Evolutionary conservation across 1,140 invertebrate species (phyloP).

Genomic region (Bombus sylvicola): DNA sequence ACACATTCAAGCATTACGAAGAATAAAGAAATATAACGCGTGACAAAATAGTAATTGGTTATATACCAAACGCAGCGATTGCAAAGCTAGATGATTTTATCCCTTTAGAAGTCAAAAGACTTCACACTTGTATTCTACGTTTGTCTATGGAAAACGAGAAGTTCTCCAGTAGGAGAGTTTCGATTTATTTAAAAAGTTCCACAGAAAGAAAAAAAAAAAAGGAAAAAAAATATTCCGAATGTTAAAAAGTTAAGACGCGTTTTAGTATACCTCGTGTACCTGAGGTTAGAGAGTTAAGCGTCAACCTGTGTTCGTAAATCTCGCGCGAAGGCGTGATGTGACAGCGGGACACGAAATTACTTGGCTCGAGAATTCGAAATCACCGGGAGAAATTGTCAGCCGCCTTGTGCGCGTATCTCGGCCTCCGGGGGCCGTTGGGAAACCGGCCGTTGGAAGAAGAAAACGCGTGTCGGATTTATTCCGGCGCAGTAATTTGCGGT

Average conservation of each 20-base stretch:
- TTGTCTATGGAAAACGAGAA: background rate
- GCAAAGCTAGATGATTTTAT: background rate
- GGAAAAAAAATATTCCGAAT: no score
- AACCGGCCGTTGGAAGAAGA: background rate
- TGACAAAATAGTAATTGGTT: no score
- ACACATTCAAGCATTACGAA: no score
- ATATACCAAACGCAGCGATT: background rate
- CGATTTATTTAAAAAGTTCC: no score
- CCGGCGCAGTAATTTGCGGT: slow-evolving; percentile 28
- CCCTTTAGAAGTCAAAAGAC: background rate
- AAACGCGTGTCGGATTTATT: slow-evolving; percentile 15
- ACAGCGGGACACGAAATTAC: slow-evolving; percentile 31
- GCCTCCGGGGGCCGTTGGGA: background rate
- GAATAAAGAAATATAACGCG: no score
- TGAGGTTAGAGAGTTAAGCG: background rate
- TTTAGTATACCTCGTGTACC: background rate
- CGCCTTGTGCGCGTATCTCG: background rate
- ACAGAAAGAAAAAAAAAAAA: no score
- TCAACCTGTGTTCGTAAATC: slow-evolving; percentile 14
- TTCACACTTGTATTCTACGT: background rate
- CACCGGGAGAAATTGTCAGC: slow-evolving; percentile 5
- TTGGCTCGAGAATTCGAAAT: slow-evolving; percentile 39
- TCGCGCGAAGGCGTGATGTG: slow-evolving; percentile 2
- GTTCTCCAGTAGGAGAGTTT: background rate
- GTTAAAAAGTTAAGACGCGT: background rate